phyloP scores from a whole-genome alignment of 2,797 vertebrate genomes.

The Euthynnus affinis region DNA sequence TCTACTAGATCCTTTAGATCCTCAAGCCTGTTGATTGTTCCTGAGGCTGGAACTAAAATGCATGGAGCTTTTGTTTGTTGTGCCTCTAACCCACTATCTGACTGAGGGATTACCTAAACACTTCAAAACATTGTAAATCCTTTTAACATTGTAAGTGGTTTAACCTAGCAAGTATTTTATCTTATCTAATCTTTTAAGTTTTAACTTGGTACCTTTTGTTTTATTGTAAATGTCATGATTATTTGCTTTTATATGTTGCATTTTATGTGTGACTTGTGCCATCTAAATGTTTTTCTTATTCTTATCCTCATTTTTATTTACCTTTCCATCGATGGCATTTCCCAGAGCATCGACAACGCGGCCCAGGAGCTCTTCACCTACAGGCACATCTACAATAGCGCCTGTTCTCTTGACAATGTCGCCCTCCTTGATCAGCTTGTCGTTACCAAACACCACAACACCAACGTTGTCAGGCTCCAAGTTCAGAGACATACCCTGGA shows the following conservation, averaged over 20 bases:
- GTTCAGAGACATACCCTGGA: conserved; percentile 97
- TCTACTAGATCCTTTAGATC: too few species aligned
- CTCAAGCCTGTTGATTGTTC: too few species aligned
- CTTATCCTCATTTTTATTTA: conserved; percentile 50
- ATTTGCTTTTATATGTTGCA: background rate
- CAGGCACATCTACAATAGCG: conserved; percentile 97
- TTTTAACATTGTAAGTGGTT: too few species aligned
- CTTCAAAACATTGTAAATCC: too few species aligned
- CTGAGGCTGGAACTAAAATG: too few species aligned
- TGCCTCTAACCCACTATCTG: too few species aligned
- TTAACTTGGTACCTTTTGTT: too few species aligned
- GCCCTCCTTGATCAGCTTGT: conserved; percentile 97
- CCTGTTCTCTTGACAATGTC: conserved; percentile 97
- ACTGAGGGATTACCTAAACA: too few species aligned
- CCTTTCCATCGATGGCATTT: conserved; percentile 97
- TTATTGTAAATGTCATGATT: background rate
- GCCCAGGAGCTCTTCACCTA: conserved; percentile 93
- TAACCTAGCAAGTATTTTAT: too few species aligned
- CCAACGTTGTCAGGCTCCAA: conserved; percentile 98
- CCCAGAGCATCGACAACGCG: conserved; percentile 96
- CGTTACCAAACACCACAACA: conserved; percentile 98
- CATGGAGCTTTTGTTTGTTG: too few species aligned
- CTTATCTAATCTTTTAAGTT: too few species aligned
- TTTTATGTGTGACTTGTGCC: background rate
- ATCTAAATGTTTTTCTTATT: background rate